These are phyloP conservation scores for Lasioglossum oenotherae DNA, from an alignment of 2,888 invertebrate species.

Conservation along the genomic window DNA sequence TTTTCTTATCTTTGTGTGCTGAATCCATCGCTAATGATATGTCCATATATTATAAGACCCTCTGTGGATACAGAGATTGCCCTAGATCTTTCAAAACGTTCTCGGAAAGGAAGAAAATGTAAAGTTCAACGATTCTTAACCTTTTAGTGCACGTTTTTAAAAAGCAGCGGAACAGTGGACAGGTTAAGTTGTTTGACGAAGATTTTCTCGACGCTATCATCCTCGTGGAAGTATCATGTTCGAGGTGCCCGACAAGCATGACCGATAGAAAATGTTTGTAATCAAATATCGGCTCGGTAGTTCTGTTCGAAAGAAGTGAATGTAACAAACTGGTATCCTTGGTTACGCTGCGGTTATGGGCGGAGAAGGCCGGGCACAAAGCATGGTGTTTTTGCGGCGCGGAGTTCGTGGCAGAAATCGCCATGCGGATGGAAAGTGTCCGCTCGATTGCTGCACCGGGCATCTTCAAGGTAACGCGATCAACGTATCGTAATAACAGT, in stretches of 20 bases:
- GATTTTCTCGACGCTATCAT: neutral
- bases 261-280: conserved; percentile 62
- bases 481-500: conserved; percentile 69
- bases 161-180: too few species aligned
- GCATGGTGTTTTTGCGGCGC: conserved; percentile 67
- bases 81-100: neutral
- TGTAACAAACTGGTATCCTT: conserved; percentile 66
- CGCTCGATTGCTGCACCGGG: conserved; percentile 62
- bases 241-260: conserved; percentile 3
- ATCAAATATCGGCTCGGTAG: conserved; percentile 63
- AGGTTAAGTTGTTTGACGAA: neutral
- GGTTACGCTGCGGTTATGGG: conserved; percentile 64
- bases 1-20: neutral
- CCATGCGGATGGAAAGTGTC: conserved; percentile 74
- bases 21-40: neutral
- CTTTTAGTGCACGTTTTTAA: too few species aligned
- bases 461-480: conserved; percentile 67
- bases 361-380: conserved; percentile 61
- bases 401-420: conserved; percentile 73
- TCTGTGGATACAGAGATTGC: neutral
- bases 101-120: neutral
- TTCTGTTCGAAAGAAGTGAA: conserved; percentile 70
- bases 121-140: neutral
- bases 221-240: neutral
- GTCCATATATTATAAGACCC: neutral